Percentiles rank a stretch among this genome's conserved stretches.
Evolutionary conservation across 2,113 vertebrate genomes (phyloP).

Genomic region (Coptodon bakossiorum): DNA sequence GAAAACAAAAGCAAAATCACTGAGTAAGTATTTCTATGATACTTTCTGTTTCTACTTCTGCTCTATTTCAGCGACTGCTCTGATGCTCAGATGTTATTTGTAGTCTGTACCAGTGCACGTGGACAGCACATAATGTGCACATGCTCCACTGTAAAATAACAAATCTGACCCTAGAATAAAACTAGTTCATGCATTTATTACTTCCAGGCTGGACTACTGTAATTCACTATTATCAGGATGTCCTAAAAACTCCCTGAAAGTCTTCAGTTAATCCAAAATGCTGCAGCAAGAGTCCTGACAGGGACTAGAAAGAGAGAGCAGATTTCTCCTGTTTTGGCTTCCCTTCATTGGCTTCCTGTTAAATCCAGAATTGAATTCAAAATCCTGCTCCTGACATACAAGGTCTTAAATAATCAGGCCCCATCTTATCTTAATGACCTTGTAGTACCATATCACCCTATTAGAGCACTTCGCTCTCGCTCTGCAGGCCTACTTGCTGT

Average conservation of each 20-base stretch:
- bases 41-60: neutral
- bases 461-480: too few relatives aligned
- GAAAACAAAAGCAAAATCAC: neutral
- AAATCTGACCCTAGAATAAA: neutral
- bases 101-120: neutral
- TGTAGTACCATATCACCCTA: too few relatives aligned
- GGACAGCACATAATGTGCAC: neutral
- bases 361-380: neutral
- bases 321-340: neutral
- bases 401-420: too few relatives aligned
- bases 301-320: neutral
- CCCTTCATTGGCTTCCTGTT: neutral
- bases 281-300: neutral
- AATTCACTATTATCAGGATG: fast-evolving
- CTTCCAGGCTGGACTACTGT: neutral
- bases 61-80: neutral
- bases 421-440: too few relatives aligned
- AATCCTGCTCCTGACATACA: too few relatives aligned
- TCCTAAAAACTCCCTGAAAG: fast-evolving
- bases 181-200: neutral
- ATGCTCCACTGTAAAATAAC: fast-evolving
- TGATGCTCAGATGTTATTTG: neutral
- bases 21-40: neutral
- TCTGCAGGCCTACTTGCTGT: too few relatives aligned
- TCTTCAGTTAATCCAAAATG: fast-evolving